Percentiles rank a stretch among this genome's conserved stretches.
Evolutionary conservation across 2,797 vertebrate species (phyloP).

Genomic region (Selene dorsalis): DNA sequence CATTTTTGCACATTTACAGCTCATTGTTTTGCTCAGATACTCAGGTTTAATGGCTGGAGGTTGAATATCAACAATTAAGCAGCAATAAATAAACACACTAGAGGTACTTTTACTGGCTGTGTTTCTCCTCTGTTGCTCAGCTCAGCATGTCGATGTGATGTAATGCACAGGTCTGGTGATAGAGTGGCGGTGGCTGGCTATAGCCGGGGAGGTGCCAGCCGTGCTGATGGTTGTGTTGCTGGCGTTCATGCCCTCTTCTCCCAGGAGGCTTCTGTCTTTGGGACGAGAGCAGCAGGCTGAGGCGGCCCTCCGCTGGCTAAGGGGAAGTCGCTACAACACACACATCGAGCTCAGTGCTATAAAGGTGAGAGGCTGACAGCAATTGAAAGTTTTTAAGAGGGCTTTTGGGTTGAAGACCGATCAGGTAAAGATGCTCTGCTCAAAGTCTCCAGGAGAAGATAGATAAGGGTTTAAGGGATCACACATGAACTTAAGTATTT

Average conservation of each 20-base stretch:
- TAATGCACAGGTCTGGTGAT: constrained; percentile 87
- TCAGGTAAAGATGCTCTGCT: neutral
- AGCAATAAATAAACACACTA: too few relatives aligned
- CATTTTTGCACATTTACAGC: constrained; percentile 2
- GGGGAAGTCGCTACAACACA: constrained; percentile 83
- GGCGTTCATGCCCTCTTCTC: constrained; percentile 92
- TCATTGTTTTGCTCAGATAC: too few relatives aligned
- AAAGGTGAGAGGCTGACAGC: constrained; percentile 79
- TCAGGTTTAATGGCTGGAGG: neutral
- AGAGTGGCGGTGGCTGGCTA: constrained; percentile 93
- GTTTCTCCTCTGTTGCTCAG: neutral
- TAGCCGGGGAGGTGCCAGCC: constrained; percentile 87
- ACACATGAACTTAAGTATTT: neutral
- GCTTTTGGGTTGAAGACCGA: neutral
- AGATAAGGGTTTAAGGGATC: neutral
- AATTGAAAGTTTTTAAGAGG: neutral
- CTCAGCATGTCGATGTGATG: neutral
- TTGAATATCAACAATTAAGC: neutral
- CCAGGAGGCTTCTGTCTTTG: constrained; percentile 90
- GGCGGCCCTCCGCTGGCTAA: constrained; percentile 87
- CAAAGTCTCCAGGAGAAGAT: neutral
- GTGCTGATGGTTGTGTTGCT: constrained; percentile 88
- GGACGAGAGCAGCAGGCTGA: constrained; percentile 84
- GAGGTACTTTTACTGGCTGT: too few relatives aligned
- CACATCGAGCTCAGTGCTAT: constrained; percentile 82